Percentiles rank a stretch among this genome's conserved stretches.
These are phyloP conservation scores for Mesembrinibis cayennensis DNA, from an alignment of 2,113 vertebrate species.

Conservation along the genomic window DNA sequence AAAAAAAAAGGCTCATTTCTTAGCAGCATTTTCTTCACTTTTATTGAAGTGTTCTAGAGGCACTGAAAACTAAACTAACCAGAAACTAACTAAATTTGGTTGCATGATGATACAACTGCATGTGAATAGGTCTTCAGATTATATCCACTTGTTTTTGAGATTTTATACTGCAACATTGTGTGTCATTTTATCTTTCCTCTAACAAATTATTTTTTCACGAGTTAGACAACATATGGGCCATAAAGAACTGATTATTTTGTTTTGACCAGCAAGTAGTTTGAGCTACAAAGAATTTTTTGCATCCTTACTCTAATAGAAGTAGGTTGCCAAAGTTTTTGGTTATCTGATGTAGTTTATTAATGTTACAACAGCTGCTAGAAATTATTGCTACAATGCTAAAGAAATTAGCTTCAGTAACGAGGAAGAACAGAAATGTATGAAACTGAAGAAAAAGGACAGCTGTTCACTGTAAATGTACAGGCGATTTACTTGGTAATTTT, in stretches of 20 bases:
- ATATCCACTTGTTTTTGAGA: not conserved
- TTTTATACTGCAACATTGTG: not conserved
- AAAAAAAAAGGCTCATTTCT: not conserved
- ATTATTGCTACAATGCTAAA: slow-evolving; percentile 25
- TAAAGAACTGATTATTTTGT: not conserved
- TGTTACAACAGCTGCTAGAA: slow-evolving; percentile 14
- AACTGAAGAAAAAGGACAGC: not conserved
- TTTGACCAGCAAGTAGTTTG: not conserved
- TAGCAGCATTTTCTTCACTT: slow-evolving; percentile 11
- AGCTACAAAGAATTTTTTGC: not conserved
- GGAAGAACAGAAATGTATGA: not conserved
- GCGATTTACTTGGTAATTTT: not conserved
- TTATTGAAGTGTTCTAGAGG: not conserved
- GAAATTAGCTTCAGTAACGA: not conserved
- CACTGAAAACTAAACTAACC: not conserved
- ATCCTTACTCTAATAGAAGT: not conserved
- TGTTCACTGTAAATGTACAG: not conserved
- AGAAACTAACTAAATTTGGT: not conserved
- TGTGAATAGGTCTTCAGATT: not conserved
- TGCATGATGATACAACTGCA: not conserved
- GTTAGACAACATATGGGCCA: not conserved
- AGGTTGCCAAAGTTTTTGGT: not conserved
- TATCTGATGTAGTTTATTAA: not conserved
- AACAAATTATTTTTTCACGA: not conserved
- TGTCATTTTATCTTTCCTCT: not conserved